Evolutionary conservation across 2,797 vertebrate species (phyloP).

Genomic region (Alca torda): DNA sequence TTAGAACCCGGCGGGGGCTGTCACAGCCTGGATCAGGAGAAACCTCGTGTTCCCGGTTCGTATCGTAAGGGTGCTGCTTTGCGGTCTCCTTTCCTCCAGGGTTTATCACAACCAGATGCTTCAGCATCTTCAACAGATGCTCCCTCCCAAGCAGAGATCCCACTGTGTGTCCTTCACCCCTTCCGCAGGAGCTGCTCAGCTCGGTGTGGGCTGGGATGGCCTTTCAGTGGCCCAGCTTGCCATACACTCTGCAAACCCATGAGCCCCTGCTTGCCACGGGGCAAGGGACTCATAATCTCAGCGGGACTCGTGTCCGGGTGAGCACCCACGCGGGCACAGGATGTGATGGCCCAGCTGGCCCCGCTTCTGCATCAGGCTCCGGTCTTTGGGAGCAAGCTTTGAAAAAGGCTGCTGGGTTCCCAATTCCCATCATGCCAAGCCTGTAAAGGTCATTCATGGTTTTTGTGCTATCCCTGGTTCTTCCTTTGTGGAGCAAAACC

Average conservation of each 20-base stretch:
- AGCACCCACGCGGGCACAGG: background rate
- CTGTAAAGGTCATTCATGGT: background rate
- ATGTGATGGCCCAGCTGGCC: background rate
- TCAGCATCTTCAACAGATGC: background rate
- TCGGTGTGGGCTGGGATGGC: fast-evolving
- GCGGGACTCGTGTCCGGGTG: background rate
- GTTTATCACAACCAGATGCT: background rate
- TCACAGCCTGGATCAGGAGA: background rate
- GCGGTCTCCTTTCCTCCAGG: background rate
- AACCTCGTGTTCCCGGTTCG: background rate
- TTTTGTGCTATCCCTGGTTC: background rate
- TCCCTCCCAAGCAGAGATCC: background rate
- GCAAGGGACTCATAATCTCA: fast-evolving
- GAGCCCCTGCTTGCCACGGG: background rate
- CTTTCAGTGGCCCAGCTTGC: background rate
- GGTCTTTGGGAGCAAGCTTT: background rate
- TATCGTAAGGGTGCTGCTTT: background rate
- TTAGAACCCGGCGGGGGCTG: background rate
- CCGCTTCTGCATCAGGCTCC: fast-evolving
- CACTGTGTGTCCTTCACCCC: background rate
- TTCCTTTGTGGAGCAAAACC: background rate
- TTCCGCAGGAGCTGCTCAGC: background rate
- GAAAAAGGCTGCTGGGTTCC: background rate
- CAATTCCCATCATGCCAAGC: fast-evolving
- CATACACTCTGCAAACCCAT: background rate